Percentiles rank a stretch among this genome's conserved stretches.
These are phyloP conservation scores for Pachyseris speciosa DNA, from an alignment of 64 coral and sea anemone genomes.

Conservation along the genomic window DNA sequence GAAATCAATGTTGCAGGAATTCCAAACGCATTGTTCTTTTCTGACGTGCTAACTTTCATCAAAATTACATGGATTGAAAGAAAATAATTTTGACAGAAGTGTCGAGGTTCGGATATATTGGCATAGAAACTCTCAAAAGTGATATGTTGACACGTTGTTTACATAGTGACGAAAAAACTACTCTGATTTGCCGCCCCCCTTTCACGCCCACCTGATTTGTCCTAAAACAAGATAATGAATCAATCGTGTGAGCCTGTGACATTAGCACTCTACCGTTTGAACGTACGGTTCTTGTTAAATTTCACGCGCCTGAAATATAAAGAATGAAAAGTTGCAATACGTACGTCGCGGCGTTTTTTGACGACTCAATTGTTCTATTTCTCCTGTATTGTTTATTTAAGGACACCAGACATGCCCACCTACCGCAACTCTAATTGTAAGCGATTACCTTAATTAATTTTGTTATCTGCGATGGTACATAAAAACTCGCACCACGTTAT, in stretches of 20 bases:
- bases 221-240: background rate
- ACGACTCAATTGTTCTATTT: slow-evolving; percentile 30
- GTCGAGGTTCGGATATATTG: background rate
- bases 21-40: background rate
- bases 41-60: background rate
- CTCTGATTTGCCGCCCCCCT: background rate
- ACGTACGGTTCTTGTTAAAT: background rate
- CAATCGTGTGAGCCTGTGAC: background rate
- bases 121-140: slow-evolving; percentile 11
- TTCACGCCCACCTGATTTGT: slow-evolving; percentile 44
- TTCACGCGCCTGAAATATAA: too few relatives aligned
- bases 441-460: slow-evolving; percentile 82
- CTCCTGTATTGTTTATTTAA: slow-evolving; percentile 20
- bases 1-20: background rate
- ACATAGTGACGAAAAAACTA: slow-evolving; percentile 59
- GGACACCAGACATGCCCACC: slow-evolving; percentile 64
- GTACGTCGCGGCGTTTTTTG: background rate
- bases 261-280: background rate
- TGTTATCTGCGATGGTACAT: slow-evolving; percentile 59
- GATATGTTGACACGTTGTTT: slow-evolving; percentile 73
- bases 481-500: slow-evolving; percentile 44
- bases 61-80: background rate
- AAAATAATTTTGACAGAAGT: background rate
- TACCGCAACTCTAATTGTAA: slow-evolving; percentile 71
- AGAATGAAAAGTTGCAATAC: background rate